Percentiles rank a stretch among this genome's conserved stretches.
phyloP scores from a whole-genome alignment of 1,140 invertebrate species.

The Odontomachus brunneus region DNA sequence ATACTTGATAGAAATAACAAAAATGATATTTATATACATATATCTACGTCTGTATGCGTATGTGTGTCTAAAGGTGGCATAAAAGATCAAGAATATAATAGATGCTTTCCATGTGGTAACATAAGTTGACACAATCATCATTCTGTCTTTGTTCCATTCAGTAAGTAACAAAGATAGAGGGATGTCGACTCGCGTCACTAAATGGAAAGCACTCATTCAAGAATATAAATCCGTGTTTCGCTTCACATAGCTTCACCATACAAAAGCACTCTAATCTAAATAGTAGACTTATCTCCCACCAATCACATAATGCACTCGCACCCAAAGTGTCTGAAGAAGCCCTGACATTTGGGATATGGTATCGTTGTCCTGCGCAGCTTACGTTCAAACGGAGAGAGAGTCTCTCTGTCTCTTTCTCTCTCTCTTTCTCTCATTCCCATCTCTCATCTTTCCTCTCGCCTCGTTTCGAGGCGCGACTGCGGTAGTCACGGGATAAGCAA shows the following conservation, averaged over 20 bases:
- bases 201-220: too few species aligned
- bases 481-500: constrained; percentile 48
- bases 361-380: background rate
- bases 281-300: background rate
- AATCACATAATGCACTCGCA: background rate
- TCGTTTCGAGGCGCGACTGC: constrained; percentile 15
- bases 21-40: too few species aligned
- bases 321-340: background rate
- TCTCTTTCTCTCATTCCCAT: too few species aligned
- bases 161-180: too few species aligned
- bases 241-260: background rate
- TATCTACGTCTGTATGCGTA: too few species aligned
- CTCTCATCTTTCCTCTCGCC: constrained; percentile 3
- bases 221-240: background rate
- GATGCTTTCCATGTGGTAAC: too few species aligned
- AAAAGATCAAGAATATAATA: too few species aligned
- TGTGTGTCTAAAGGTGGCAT: too few species aligned
- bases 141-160: too few species aligned
- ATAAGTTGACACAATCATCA: too few species aligned
- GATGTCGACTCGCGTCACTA: too few species aligned
- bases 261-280: background rate
- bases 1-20: background rate
- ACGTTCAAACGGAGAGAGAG: constrained; percentile 1
- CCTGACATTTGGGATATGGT: constrained; percentile 11
- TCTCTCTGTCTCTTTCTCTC: too few species aligned